A percentile compares a stretch with the other conserved stretches of the same genome.
phyloP scores from a whole-genome alignment of 1,140 invertebrate genomes.

The Oncopeltus fasciatus region DNA sequence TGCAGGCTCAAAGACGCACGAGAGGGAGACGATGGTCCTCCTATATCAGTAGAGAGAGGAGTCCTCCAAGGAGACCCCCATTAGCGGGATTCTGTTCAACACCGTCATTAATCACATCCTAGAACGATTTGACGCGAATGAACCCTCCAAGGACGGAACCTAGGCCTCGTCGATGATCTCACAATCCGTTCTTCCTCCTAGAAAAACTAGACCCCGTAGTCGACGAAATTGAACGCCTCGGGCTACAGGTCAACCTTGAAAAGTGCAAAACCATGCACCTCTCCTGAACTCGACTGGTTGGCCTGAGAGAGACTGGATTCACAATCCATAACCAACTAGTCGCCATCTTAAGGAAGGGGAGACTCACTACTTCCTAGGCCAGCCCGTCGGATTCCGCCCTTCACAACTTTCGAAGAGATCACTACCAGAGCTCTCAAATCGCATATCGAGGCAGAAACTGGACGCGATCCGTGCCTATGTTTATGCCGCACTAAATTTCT shows the following conservation, averaged over 20 bases:
- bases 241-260: too few relatives aligned
- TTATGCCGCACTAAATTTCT: neutral
- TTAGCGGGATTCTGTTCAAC: constrained; percentile 31
- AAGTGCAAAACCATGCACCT: too few relatives aligned
- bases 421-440: neutral
- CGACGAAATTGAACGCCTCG: too few relatives aligned
- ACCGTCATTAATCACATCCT: constrained; percentile 28
- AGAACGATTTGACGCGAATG: neutral
- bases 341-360: neutral
- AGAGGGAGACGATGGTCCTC: constrained; percentile 19
- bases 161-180: neutral
- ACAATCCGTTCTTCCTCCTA: neutral
- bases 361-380: too few relatives aligned
- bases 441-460: constrained; percentile 17
- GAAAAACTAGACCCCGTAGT: too few relatives aligned
- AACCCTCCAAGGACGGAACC: neutral
- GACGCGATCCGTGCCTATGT: neutral
- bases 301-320: too few relatives aligned
- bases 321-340: neutral
- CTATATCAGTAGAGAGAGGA: constrained; percentile 25
- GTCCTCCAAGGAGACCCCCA: constrained; percentile 31
- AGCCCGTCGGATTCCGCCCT: constrained; percentile 15
- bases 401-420: neutral
- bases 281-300: too few relatives aligned
- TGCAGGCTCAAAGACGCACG: neutral